A percentile compares a stretch with the other conserved stretches of the same genome.
Conservation (phyloP, 2,113 vertebrate genomes). For the Syrmaticus mikado region DNA sequence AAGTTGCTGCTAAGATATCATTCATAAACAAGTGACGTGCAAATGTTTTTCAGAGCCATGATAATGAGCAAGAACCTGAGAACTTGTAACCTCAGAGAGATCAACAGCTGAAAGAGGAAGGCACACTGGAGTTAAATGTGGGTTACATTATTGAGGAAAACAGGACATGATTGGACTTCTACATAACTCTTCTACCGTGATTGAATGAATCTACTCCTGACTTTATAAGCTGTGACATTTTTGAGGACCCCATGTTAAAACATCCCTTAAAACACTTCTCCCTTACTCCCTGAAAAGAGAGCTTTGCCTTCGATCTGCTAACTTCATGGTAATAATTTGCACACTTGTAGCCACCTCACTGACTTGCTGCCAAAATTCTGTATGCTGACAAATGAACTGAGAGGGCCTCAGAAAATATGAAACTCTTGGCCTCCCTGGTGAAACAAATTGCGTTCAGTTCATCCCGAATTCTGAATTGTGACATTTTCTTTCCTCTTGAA, state of each 20-base stretch:
- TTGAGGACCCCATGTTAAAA: neutral
- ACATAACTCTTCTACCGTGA: neutral
- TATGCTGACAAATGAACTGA: neutral
- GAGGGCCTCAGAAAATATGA: neutral
- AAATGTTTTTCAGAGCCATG: neutral
- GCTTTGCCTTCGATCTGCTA: neutral
- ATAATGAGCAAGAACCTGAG: neutral
- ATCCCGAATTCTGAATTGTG: neutral
- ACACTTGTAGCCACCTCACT: neutral
- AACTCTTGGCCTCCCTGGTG: neutral
- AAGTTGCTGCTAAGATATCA: neutral
- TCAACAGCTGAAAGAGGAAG: neutral
- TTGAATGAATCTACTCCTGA: neutral
- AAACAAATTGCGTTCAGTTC: neutral
- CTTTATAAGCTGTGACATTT: neutral
- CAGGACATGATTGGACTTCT: neutral
- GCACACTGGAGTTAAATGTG: neutral
- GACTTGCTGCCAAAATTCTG: neutral
- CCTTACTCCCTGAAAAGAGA: neutral
- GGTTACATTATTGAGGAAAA: neutral
- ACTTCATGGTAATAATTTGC: neutral
- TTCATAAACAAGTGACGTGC: neutral
- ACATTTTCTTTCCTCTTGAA: conserved; percentile 29
- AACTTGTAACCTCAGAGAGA: neutral
- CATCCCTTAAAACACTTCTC: neutral